Percentiles rank a stretch among this genome's conserved stretches.
These are phyloP conservation scores for Piliocolobus tephrosceles DNA, from an alignment of 2,113 vertebrate genomes.

Conservation along the genomic window DNA sequence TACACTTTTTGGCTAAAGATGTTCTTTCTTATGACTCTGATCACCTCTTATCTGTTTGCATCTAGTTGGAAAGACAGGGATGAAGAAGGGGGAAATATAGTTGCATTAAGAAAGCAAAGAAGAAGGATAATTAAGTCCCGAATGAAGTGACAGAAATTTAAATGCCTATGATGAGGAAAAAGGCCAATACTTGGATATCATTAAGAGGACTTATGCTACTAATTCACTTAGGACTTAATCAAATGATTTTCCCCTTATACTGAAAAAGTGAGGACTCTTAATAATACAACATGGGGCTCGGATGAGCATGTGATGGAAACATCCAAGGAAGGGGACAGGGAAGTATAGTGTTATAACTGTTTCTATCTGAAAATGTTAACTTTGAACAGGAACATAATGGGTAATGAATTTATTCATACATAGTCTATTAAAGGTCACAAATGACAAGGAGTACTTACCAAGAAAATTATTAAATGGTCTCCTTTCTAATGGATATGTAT, in stretches of 20 bases:
- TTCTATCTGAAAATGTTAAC: not conserved
- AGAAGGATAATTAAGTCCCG: not conserved
- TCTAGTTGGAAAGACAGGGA: not conserved
- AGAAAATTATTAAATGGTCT: not conserved
- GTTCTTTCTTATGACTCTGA: not conserved
- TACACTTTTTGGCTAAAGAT: not conserved
- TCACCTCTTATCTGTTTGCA: not conserved
- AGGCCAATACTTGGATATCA: not conserved
- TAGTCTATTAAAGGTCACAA: conserved; percentile 12
- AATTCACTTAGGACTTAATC: not conserved
- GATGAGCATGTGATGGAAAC: not conserved
- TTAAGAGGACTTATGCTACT: not conserved
- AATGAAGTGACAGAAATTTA: conserved; percentile 13
- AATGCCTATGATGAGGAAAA: not conserved
- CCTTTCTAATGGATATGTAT: not conserved
- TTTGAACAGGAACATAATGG: not conserved
- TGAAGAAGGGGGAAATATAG: not conserved
- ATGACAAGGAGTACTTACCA: not conserved
- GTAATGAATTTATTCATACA: not conserved
- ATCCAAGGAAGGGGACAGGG: not conserved
- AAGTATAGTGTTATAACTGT: not conserved
- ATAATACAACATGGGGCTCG: not conserved
- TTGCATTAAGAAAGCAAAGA: not conserved
- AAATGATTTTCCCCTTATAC: not conserved
- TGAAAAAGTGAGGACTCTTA: not conserved